Percentiles rank a stretch among this genome's conserved stretches.
These are phyloP conservation scores for Ceuthmochares aereus DNA, from an alignment of 2,113 vertebrate genomes.

Conservation along the genomic window DNA sequence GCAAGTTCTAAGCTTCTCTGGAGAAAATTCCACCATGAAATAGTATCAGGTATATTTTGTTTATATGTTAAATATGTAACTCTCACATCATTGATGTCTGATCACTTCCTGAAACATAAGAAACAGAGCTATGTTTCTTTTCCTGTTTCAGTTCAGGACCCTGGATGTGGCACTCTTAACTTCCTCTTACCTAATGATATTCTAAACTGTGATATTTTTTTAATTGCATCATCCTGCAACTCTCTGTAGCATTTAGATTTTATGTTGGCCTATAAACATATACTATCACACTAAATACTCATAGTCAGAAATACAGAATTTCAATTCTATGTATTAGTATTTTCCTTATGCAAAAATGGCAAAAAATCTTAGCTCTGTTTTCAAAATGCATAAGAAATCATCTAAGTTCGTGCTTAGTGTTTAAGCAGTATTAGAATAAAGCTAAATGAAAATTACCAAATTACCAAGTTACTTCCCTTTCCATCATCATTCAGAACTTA, in stretches of 20 bases:
- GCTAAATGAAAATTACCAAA: background rate
- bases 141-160: background rate
- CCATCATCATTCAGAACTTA: background rate
- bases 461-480: background rate
- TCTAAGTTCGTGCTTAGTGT: background rate
- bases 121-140: background rate
- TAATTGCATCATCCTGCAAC: background rate
- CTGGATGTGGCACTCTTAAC: background rate
- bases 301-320: background rate
- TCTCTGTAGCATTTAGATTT: background rate
- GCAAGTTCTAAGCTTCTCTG: background rate
- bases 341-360: background rate
- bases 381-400: background rate
- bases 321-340: background rate
- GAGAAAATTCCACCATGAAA: background rate
- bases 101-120: background rate
- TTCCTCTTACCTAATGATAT: background rate
- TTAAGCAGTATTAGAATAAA: background rate
- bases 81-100: background rate
- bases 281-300: background rate
- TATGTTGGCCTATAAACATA: background rate
- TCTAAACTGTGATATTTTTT: background rate
- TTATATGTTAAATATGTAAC: background rate
- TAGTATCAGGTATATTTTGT: background rate
- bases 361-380: background rate